phyloP scores from a whole-genome alignment of 2,113 vertebrate species.

The cattle (Bos taurus) region DNA sequence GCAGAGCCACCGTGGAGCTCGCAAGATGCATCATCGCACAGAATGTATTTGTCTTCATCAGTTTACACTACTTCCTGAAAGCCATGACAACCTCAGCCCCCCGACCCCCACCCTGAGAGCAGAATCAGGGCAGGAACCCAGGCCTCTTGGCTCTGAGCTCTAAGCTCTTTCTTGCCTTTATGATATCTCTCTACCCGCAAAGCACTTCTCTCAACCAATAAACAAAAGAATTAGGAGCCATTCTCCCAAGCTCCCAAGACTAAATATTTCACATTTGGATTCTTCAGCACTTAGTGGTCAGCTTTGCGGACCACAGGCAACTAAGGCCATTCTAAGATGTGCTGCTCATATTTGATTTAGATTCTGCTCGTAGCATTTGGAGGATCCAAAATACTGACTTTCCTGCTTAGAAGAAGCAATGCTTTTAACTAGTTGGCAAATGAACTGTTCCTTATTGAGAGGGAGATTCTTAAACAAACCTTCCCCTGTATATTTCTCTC shows the following conservation, averaged over 20 bases:
- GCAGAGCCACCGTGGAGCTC: accelerated
- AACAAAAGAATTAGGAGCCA: not conserved
- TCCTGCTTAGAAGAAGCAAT: not conserved
- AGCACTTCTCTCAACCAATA: not conserved
- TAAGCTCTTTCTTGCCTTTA: not conserved
- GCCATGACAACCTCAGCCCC: accelerated
- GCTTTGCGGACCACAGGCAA: conserved; percentile 28
- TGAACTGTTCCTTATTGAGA: not conserved
- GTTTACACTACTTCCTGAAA: not conserved
- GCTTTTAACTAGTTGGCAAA: conserved; percentile 34
- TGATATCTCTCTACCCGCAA: not conserved
- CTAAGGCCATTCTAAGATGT: not conserved
- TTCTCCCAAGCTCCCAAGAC: not conserved
- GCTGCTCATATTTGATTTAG: conserved; percentile 5
- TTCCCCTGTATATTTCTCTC: not conserved
- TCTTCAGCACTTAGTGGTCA: not conserved
- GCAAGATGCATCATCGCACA: accelerated
- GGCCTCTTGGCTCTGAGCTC: not conserved
- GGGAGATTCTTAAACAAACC: not conserved
- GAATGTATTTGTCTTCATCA: accelerated
- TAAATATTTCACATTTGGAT: not conserved
- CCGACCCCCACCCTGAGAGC: not conserved
- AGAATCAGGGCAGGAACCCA: accelerated
- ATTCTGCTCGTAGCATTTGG: not conserved
- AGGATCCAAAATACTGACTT: not conserved